Conservation (phyloP, 2,113 vertebrate genomes). For the Oncorhynchus keta region DNA sequence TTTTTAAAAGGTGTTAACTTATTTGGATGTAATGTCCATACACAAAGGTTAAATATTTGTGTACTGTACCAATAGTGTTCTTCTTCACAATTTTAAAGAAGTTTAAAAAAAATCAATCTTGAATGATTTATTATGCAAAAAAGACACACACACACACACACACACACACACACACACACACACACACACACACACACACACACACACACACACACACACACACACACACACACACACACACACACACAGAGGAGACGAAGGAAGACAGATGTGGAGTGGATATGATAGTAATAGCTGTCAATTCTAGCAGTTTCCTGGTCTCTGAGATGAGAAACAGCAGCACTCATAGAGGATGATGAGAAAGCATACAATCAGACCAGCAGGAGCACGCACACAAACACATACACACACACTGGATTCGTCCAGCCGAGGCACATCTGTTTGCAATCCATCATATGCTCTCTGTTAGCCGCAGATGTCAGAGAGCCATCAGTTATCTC, state of each 20-base stretch:
- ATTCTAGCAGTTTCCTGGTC: neutral
- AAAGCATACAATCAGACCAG: neutral
- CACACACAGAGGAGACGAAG: neutral
- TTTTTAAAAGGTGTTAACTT: conserved; percentile 43
- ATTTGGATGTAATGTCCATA: conserved; percentile 45
- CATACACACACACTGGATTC: too few species aligned
- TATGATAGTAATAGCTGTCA: conserved; percentile 12
- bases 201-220: neutral
- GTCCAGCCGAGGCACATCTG: too few species aligned
- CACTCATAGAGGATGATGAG: conserved; percentile 1
- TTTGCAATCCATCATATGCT: too few species aligned
- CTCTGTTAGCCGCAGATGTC: too few species aligned
- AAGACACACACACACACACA: neutral
- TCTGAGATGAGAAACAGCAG: neutral
- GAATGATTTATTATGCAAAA: neutral
- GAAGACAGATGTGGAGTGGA: conserved; percentile 25
- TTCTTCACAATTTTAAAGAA: neutral
- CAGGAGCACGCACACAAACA: neutral
- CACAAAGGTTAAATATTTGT: too few species aligned
- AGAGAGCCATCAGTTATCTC: too few species aligned
- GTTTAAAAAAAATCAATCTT: neutral
- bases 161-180: too few species aligned
- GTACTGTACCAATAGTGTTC: too few species aligned
- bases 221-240: neutral
- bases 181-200: neutral